These are phyloP conservation scores for Apotomis capreana DNA, from an alignment of 2,888 invertebrate genomes.

Conservation along the genomic window DNA sequence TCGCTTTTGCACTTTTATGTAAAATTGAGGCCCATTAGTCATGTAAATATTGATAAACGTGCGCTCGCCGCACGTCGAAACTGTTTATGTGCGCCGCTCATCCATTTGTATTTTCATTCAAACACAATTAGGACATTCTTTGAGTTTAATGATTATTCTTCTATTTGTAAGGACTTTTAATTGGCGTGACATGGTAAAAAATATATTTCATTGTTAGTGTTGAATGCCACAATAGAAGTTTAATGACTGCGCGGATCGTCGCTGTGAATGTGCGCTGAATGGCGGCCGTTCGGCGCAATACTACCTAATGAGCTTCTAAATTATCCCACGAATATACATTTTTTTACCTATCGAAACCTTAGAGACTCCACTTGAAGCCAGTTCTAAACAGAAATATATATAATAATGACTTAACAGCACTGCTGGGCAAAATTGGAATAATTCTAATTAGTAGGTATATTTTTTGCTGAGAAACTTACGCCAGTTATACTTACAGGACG, in stretches of 20 bases:
- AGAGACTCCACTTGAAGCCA: neutral
- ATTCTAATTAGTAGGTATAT: neutral
- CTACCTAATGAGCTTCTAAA: constrained; percentile 66
- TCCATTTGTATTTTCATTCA: constrained; percentile 27
- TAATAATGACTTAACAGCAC: neutral
- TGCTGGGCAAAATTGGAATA: neutral
- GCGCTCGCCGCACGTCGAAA: constrained; percentile 57
- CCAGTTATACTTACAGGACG: too few relatives aligned
- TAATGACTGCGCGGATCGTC: constrained; percentile 65
- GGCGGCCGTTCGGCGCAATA: constrained; percentile 64
- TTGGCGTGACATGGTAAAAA: constrained; percentile 57
- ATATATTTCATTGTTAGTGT: constrained; percentile 68
- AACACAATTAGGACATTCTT: constrained; percentile 36
- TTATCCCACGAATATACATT: constrained; percentile 52
- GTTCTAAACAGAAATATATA: neutral
- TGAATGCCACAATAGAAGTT: constrained; percentile 68
- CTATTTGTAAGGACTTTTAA: constrained; percentile 53
- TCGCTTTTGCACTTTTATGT: constrained; percentile 80
- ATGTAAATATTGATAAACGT: constrained; percentile 79
- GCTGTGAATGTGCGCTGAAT: constrained; percentile 69
- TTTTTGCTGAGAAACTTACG: neutral
- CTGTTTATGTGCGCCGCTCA: constrained; percentile 24
- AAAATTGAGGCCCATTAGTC: constrained; percentile 76
- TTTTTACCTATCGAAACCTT: constrained; percentile 56
- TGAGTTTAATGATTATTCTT: constrained; percentile 33